These are phyloP conservation scores for Mythimna lalbum DNA, from an alignment of 2,888 invertebrate species.

Conservation along the genomic window DNA sequence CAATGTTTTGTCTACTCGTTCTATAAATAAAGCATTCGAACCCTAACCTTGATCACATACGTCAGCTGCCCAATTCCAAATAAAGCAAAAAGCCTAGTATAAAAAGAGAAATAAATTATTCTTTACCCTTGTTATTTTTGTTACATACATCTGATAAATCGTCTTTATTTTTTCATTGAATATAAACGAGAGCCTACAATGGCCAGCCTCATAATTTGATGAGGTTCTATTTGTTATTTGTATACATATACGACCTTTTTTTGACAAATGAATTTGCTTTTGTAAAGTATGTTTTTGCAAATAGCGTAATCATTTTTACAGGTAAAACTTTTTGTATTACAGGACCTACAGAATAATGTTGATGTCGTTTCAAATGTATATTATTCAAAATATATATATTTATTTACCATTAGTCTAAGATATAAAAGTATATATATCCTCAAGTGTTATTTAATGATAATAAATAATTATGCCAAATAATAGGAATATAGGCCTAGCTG, in stretches of 20 bases:
- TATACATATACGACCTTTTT: neutral
- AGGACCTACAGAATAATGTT: too few relatives aligned
- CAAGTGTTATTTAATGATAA: too few relatives aligned
- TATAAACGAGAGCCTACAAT: slow-evolving; percentile 28
- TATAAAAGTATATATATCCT: too few relatives aligned
- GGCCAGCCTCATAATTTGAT: slow-evolving; percentile 35
- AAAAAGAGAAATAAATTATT: slow-evolving; percentile 35
- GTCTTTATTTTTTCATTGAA: slow-evolving; percentile 35
- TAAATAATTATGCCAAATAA: too few relatives aligned
- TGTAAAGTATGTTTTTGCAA: slow-evolving; percentile 2
- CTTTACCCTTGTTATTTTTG: slow-evolving; percentile 26
- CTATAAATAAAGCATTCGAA: slow-evolving; percentile 38
- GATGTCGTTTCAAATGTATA: neutral
- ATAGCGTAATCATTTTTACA: neutral
- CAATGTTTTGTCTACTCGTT: slow-evolving; percentile 2
- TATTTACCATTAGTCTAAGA: too few relatives aligned
- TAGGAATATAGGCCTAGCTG: too few relatives aligned
- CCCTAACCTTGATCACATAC: slow-evolving; percentile 36
- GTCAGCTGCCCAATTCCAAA: slow-evolving; percentile 33
- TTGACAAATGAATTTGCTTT: slow-evolving; percentile 22
- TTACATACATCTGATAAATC: slow-evolving; percentile 28
- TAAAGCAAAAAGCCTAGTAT: slow-evolving; percentile 15
- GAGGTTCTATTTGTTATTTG: slow-evolving; percentile 32
- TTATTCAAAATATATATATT: too few relatives aligned
- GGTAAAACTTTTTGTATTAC: neutral